Evolutionary conservation across 2,113 vertebrate species (phyloP).

Genomic region (Colinus virginianus): DNA sequence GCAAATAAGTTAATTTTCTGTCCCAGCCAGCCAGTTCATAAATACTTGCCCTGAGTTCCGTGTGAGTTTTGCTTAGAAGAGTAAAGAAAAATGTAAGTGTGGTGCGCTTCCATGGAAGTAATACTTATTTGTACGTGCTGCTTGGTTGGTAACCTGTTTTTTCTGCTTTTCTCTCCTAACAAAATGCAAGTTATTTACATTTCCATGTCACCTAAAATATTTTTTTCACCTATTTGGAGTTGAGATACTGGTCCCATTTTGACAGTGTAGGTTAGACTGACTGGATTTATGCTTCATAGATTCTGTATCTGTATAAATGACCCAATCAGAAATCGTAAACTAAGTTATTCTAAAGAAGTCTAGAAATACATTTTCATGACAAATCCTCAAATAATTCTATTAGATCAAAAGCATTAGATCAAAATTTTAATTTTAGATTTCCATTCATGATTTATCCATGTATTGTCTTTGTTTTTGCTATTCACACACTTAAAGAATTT

Average conservation of each 20-base stretch:
- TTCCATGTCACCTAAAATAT: not conserved
- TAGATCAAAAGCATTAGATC: not conserved
- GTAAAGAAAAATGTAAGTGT: not conserved
- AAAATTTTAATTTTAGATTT: not conserved
- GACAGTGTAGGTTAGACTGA: not conserved
- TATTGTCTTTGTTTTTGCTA: not conserved
- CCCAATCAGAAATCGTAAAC: not conserved
- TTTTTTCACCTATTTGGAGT: not conserved
- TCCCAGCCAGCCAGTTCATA: not conserved
- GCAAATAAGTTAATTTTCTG: slow-evolving; percentile 8
- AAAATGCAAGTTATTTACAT: not conserved
- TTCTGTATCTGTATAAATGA: not conserved
- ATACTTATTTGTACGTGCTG: not conserved
- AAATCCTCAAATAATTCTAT: not conserved
- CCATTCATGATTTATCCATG: not conserved
- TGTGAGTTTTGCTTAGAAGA: not conserved
- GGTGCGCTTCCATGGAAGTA: not conserved
- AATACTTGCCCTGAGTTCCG: not conserved
- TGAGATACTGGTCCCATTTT: not conserved
- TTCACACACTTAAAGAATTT: not conserved
- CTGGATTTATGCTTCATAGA: not conserved
- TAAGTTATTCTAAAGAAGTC: not conserved
- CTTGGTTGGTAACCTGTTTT: not conserved
- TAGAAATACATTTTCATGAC: not conserved
- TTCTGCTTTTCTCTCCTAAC: not conserved